Evolutionary conservation across 2,888 invertebrate genomes (phyloP).

Genomic region (Sepiola atlantica): DNA sequence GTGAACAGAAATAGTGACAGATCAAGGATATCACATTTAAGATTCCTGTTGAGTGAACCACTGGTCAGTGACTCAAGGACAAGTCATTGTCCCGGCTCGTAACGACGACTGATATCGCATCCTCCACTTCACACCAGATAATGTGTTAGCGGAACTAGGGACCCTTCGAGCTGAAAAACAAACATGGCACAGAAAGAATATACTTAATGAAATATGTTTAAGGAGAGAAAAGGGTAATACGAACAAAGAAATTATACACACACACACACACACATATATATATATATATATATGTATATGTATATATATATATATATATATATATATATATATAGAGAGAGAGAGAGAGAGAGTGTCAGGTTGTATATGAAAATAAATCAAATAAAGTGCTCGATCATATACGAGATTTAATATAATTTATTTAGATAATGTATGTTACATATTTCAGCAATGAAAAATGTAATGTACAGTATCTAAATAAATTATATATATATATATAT

Average conservation of each 20-base stretch:
- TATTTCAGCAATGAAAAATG: too few species aligned
- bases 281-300: neutral
- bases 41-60: neutral
- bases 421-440: too few species aligned
- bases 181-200: neutral
- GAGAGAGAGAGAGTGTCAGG: too few species aligned
- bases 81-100: neutral
- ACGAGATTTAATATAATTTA: too few species aligned
- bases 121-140: neutral
- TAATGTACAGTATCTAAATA: too few species aligned
- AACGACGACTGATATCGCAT: neutral
- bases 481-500: too few species aligned
- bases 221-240: neutral
- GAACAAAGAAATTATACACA: neutral
- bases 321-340: too few species aligned
- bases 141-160: neutral
- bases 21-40: neutral
- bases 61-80: neutral
- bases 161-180: neutral
- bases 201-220: neutral
- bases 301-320: too few species aligned
- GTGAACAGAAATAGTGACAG: constrained; percentile 32
- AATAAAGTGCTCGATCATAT: too few species aligned
- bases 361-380: too few species aligned
- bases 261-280: too few species aligned